phyloP scores from a whole-genome alignment of 2,888 invertebrate species.

The Pristionchus mayeri region DNA sequence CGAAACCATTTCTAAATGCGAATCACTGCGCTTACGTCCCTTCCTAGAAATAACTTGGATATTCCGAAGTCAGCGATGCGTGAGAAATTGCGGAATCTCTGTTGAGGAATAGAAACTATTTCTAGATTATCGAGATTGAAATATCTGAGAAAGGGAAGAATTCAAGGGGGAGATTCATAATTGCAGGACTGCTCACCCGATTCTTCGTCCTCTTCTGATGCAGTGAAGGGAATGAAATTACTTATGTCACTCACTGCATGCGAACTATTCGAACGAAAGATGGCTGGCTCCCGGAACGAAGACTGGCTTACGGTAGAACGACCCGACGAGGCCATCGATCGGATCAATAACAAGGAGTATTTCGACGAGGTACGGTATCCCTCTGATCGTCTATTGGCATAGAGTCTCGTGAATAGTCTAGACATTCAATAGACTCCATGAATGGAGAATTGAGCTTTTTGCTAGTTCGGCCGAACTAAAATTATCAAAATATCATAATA shows the following conservation, averaged over 20 bases:
- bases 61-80: neutral
- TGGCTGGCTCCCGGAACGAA: slow-evolving; percentile 55
- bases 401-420: neutral
- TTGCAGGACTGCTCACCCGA: slow-evolving; percentile 27
- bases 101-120: neutral
- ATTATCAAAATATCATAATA: neutral
- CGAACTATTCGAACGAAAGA: slow-evolving; percentile 56
- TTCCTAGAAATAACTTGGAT: neutral
- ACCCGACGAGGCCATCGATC: slow-evolving; percentile 55
- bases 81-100: neutral
- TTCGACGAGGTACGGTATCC: slow-evolving; percentile 29
- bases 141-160: neutral
- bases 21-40: neutral
- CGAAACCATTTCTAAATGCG: neutral
- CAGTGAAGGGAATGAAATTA: slow-evolving; percentile 27
- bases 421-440: slow-evolving; percentile 17
- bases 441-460: neutral
- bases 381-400: too few species aligned
- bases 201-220: neutral
- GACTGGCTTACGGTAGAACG: slow-evolving; percentile 64
- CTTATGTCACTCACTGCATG: slow-evolving; percentile 11
- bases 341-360: slow-evolving; percentile 11
- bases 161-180: neutral
- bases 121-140: neutral
- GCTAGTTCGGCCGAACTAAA: neutral